phyloP scores from a whole-genome alignment of 2,888 invertebrate genomes.

The Drosophila austrosaltans region DNA sequence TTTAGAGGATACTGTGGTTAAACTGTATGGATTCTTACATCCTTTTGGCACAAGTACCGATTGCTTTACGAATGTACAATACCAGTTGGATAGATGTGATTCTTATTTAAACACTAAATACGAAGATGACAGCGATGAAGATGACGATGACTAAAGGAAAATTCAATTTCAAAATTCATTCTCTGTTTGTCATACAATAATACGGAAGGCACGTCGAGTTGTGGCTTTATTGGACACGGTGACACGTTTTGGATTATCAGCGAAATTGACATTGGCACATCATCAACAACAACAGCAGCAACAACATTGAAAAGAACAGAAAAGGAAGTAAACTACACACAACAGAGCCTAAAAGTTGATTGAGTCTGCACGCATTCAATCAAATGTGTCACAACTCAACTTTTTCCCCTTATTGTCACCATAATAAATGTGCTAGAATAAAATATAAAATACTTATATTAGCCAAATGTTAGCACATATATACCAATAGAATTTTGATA shows the following conservation, averaged over 20 bases:
- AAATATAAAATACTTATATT: slow-evolving; percentile 17
- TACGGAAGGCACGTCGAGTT: neutral
- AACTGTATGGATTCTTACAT: slow-evolving; percentile 1
- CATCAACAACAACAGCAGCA: slow-evolving; percentile 26
- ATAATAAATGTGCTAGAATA: slow-evolving; percentile 48
- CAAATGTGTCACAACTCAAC: slow-evolving; percentile 71
- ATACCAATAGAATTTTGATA: neutral
- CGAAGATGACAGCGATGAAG: slow-evolving; percentile 1
- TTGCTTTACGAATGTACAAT: slow-evolving; percentile 16
- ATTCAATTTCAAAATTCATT: slow-evolving; percentile 8
- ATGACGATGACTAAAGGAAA: slow-evolving; percentile 7
- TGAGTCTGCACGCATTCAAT: slow-evolving; percentile 64
- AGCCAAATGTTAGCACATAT: slow-evolving; percentile 21
- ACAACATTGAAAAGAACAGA: neutral
- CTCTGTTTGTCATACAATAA: neutral
- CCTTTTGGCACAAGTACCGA: neutral
- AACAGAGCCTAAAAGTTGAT: slow-evolving; percentile 38
- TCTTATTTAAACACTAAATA: slow-evolving; percentile 2
- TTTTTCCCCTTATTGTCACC: slow-evolving; percentile 47
- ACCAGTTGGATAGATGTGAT: slow-evolving; percentile 14
- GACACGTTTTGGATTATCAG: slow-evolving; percentile 80
- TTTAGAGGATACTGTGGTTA: neutral
- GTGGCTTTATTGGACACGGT: slow-evolving; percentile 52
- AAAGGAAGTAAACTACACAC: slow-evolving; percentile 23
- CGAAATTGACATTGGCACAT: slow-evolving; percentile 56